Evolutionary conservation across 2,888 invertebrate species (phyloP).

Genomic region (Phytoseiulus persimilis): DNA sequence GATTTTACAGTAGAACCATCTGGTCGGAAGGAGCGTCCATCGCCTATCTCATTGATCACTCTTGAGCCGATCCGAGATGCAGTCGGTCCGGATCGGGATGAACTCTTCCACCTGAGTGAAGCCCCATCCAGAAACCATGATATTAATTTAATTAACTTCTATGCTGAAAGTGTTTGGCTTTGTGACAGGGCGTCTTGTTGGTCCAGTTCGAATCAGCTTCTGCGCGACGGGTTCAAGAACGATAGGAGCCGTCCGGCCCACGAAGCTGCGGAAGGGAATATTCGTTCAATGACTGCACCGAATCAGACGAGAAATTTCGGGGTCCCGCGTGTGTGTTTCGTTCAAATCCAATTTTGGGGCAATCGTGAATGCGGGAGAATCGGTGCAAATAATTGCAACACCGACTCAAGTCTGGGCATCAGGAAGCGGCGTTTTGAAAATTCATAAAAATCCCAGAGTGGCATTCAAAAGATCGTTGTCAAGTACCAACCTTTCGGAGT

Average conservation of each 20-base stretch:
- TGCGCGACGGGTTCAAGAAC: background rate
- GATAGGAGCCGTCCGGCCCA: slow-evolving; percentile 23
- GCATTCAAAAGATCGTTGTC: background rate
- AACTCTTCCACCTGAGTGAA: background rate
- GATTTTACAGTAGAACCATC: background rate
- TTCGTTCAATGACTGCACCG: background rate
- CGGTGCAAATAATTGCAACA: background rate
- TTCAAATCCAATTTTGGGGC: too few relatives aligned
- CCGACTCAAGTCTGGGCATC: background rate
- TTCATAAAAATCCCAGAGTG: background rate
- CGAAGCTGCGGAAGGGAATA: background rate
- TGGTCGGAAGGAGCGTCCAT: background rate
- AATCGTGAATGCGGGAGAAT: too few relatives aligned
- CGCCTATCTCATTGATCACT: too few relatives aligned
- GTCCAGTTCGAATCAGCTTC: background rate
- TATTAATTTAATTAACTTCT: background rate
- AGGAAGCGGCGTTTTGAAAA: background rate
- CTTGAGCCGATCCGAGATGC: too few relatives aligned
- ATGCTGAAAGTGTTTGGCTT: background rate
- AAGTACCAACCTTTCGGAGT: slow-evolving; percentile 5
- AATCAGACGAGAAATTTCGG: background rate
- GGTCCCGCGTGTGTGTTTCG: too few relatives aligned
- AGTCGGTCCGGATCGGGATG: background rate
- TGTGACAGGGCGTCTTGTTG: background rate
- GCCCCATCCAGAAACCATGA: background rate